Base-by-base conservation (phyloP, 2,888 invertebrate genomes). In the Scaptomyza caliginosa region DNA sequence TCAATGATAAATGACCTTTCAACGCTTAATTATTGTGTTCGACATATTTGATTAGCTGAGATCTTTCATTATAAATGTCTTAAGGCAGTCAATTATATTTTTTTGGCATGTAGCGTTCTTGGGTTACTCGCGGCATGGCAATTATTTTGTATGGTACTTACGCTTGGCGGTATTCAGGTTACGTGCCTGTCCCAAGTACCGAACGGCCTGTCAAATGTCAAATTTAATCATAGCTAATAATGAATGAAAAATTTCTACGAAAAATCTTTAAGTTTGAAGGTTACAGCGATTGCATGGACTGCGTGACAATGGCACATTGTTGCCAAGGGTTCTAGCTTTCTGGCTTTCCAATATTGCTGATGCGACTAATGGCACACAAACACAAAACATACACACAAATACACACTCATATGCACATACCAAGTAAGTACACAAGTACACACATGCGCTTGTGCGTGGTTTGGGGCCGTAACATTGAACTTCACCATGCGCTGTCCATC, bases 281-380 rank as follows among this genome's bases (percentile, higher is more conserved):
- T 54, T 54, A 21, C 36, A 26, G 34, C 32, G 36, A 32, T 23
- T 54, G 34, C 57, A 46, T 52, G 50, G 46, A 57, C 66, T 65
- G 78, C 81, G 81, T 86, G 81, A 81, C 78, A 81, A 63, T 60
- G 57, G 63, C 49, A 51, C 50, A 77, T 83, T 67, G 71, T 62
- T 38, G 51, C 26, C 42, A 30, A 49, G 24, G 46, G 64, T 46
- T 19, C 38, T 48, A 4, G 16, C 34, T 8, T 16, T 8, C 8
- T 34, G 34, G 13, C 62, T 38, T 49, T 28, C 16, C 24, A 40
- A 51, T 40, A 13, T 63, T 49, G 34, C 24, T 57, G 42, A 45
- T 46, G 38, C 42, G 26, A 34, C 56, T 43, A 65, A 67, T 60
- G 46, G 32, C n/a, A 23, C 34, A 19, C 42, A 34, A 16, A 59